Evolutionary conservation across 2,888 invertebrate species (phyloP).

Genomic region (Tyria jacobaeae): DNA sequence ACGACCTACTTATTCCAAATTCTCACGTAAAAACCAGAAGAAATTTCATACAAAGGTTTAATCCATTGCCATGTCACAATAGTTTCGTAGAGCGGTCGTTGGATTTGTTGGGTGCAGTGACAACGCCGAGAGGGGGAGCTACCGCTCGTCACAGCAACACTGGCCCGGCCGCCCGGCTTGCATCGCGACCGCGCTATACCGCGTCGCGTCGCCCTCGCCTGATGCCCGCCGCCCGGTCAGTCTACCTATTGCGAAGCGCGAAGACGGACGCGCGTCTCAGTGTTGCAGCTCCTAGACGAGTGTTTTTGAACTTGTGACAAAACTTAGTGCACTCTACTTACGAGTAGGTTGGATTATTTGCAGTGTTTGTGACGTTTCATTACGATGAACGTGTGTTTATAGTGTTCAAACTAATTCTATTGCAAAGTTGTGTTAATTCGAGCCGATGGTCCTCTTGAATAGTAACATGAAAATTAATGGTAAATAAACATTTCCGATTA

Average conservation of each 20-base stretch:
- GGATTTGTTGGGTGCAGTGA: conserved; percentile 72
- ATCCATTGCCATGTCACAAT: conserved; percentile 72
- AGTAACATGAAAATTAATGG: conserved; percentile 85
- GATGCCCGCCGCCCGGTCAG: conserved; percentile 58
- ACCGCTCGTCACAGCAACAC: conserved; percentile 61
- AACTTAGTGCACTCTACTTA: conserved; percentile 69
- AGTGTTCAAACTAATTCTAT: conserved; percentile 62
- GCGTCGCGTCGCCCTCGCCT: conserved; percentile 38
- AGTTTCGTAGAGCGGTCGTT: conserved; percentile 66
- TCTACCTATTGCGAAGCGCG: conserved; percentile 63
- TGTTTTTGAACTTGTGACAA: conserved; percentile 69
- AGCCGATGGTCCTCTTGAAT: conserved; percentile 85
- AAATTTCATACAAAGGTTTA: conserved; percentile 71
- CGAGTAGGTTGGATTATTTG: conserved; percentile 74
- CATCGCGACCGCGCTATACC: conserved; percentile 44
- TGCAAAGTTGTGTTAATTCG: conserved; percentile 65
- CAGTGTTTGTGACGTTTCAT: conserved; percentile 79
- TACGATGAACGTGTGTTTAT: conserved; percentile 67
- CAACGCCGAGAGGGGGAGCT: conserved; percentile 57
- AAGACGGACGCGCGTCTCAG: conserved; percentile 53
- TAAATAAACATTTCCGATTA: conserved; percentile 69
- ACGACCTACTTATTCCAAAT: conserved; percentile 60
- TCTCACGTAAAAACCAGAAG: conserved; percentile 62
- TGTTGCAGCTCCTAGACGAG: conserved; percentile 49
- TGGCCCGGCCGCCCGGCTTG: conserved; percentile 47